phyloP scores from a whole-genome alignment of 1,140 invertebrate species.

The Adoxophyes honmai region DNA sequence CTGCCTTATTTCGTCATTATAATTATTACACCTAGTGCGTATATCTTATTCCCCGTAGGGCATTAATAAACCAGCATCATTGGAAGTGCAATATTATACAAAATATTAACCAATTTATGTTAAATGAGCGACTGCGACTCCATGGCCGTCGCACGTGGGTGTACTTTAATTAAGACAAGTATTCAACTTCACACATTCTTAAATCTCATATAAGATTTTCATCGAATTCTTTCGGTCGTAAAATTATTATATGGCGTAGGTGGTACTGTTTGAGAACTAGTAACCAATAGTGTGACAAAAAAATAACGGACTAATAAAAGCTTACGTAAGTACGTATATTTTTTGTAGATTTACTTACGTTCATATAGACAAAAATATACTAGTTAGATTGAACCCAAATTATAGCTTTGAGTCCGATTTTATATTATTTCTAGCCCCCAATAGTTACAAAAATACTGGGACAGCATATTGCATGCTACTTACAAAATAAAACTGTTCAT shows the following conservation, averaged over 20 bases:
- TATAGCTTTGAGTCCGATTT: too few relatives aligned
- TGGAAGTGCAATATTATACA: slow-evolving; percentile 11
- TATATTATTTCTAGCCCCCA: too few relatives aligned
- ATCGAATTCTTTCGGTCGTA: not conserved
- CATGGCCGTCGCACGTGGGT: not conserved
- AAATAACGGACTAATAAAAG: not conserved
- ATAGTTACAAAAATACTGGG: too few relatives aligned
- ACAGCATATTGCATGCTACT: too few relatives aligned
- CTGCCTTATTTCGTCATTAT: too few relatives aligned
- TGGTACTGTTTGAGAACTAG: too few relatives aligned
- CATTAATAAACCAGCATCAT: not conserved
- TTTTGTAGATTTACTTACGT: too few relatives aligned
- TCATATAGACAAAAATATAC: too few relatives aligned
- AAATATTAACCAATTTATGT: not conserved
- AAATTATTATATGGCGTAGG: not conserved
- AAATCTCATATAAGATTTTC: not conserved
- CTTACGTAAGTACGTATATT: too few relatives aligned
- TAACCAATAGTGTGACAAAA: not conserved
- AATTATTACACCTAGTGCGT: too few relatives aligned
- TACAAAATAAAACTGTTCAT: too few relatives aligned
- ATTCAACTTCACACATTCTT: not conserved
- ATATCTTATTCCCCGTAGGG: not conserved
- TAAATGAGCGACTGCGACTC: not conserved
- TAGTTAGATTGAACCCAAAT: too few relatives aligned
- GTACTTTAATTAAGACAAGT: slow-evolving; percentile 14